Conservation (phyloP, 2,888 invertebrate species). For the Oxystoma pomonae region DNA sequence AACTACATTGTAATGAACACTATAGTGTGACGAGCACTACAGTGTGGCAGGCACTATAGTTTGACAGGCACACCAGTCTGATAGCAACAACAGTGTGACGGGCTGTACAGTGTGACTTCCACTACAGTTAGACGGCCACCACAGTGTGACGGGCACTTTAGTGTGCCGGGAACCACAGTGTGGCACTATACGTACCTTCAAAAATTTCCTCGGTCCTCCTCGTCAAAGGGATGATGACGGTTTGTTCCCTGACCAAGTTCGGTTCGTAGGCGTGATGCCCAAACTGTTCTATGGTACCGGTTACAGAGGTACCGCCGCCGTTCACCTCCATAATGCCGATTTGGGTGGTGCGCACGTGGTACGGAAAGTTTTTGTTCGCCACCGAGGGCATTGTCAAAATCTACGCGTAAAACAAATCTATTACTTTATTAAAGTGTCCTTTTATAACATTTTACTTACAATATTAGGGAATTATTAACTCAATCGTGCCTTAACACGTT, state of each 20-base stretch:
- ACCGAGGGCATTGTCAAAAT: slow-evolving; percentile 77
- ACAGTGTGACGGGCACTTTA: too few species aligned
- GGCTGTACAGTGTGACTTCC: too few species aligned
- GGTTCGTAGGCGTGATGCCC: slow-evolving; percentile 63
- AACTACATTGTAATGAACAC: too few species aligned
- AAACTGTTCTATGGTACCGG: slow-evolving; percentile 55
- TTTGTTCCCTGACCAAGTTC: slow-evolving; percentile 48
- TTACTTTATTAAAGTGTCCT: too few species aligned
- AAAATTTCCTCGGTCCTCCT: slow-evolving; percentile 61
- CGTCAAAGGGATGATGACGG: slow-evolving; percentile 61
- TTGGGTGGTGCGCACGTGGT: slow-evolving; percentile 76
- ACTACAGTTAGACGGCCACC: too few species aligned
- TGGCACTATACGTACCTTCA: slow-evolving; percentile 38
- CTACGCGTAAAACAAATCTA: too few species aligned
- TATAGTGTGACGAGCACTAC: too few species aligned
- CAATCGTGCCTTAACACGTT: not conserved
- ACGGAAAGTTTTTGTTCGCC: slow-evolving; percentile 86
- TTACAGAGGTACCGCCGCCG: slow-evolving; percentile 44
- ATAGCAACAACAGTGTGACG: too few species aligned
- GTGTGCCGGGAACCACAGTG: too few species aligned
- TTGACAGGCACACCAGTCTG: too few species aligned
- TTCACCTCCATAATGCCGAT: slow-evolving; percentile 64
- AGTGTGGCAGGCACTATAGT: too few species aligned
- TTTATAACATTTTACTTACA: too few species aligned
- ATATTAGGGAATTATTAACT: not conserved